phyloP scores from a whole-genome alignment of 2,888 invertebrate species.

The Parascotia fuliginaria region DNA sequence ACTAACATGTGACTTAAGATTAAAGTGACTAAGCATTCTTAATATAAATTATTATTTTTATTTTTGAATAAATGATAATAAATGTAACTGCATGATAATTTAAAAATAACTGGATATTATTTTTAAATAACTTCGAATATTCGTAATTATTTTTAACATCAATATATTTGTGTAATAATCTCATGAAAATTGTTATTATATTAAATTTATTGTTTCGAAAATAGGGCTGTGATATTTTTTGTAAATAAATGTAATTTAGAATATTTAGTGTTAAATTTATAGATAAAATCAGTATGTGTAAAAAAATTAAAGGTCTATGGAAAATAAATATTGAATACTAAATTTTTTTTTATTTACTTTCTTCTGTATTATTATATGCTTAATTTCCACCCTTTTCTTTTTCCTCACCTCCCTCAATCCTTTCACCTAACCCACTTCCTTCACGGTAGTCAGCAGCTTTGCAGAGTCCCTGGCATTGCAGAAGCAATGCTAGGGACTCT shows the following conservation, averaged over 20 bases:
- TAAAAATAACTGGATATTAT: too few relatives aligned
- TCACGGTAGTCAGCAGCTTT: too few relatives aligned
- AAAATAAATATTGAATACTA: background rate
- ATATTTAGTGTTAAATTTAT: background rate
- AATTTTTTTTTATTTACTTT: background rate
- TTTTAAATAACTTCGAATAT: background rate
- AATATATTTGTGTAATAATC: constrained; percentile 1
- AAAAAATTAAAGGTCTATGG: background rate
- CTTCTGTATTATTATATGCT: too few relatives aligned
- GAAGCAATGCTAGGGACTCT: too few relatives aligned
- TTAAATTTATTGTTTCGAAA: constrained; percentile 24
- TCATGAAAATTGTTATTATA: constrained; percentile 14
- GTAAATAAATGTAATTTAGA: constrained; percentile 17
- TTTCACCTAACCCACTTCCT: too few relatives aligned
- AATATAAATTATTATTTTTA: background rate
- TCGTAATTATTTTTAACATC: background rate
- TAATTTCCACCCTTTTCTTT: too few relatives aligned
- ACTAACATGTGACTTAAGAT: background rate
- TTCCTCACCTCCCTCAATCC: too few relatives aligned
- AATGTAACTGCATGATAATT: too few relatives aligned
- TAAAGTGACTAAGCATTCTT: background rate
- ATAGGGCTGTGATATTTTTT: constrained; percentile 31
- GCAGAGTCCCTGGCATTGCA: too few relatives aligned
- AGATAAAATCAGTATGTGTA: background rate
- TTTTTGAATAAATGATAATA: background rate